Percentiles rank a stretch among this genome's conserved stretches.
phyloP scores from a whole-genome alignment of 2,888 invertebrate species.

The Eumerus sabulonum region DNA sequence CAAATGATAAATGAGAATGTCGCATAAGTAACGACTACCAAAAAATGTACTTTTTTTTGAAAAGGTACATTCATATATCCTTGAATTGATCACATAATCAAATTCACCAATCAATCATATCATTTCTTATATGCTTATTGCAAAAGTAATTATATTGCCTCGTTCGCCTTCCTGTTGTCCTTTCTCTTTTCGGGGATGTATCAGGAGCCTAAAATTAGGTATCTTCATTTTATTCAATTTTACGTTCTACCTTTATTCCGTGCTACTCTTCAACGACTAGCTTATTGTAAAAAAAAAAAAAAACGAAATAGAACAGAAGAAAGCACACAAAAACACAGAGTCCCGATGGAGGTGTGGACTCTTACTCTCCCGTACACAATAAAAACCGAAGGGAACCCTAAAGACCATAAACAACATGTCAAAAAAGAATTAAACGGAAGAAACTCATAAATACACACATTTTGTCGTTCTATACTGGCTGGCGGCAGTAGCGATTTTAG shows the following conservation, averaged over 20 bases:
- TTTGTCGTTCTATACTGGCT: background rate
- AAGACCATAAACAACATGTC: constrained; percentile 57
- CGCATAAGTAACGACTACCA: constrained; percentile 26
- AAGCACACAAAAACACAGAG: constrained; percentile 2
- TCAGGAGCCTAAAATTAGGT: constrained; percentile 28
- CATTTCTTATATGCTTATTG: constrained; percentile 10
- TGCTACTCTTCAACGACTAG: too few relatives aligned
- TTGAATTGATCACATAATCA: constrained; percentile 58
- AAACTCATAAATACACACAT: constrained; percentile 27
- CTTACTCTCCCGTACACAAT: too few relatives aligned
- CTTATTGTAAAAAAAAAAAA: too few relatives aligned
- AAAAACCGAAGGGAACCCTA: background rate
- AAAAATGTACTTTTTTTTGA: constrained; percentile 31
- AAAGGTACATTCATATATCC: constrained; percentile 50
- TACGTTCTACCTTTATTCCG: too few relatives aligned
- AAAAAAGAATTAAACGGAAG: constrained; percentile 38
- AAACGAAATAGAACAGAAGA: too few relatives aligned
- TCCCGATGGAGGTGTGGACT: too few relatives aligned
- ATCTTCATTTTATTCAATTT: constrained; percentile 44
- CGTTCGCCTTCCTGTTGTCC: background rate
- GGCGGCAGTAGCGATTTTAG: background rate
- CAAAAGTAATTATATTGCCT: constrained; percentile 23
- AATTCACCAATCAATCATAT: too few relatives aligned
- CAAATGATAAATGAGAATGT: constrained; percentile 27
- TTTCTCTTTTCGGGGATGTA: constrained; percentile 1